Conservation (phyloP, 2,888 invertebrate genomes). For the Yponomeuta sedellus region DNA sequence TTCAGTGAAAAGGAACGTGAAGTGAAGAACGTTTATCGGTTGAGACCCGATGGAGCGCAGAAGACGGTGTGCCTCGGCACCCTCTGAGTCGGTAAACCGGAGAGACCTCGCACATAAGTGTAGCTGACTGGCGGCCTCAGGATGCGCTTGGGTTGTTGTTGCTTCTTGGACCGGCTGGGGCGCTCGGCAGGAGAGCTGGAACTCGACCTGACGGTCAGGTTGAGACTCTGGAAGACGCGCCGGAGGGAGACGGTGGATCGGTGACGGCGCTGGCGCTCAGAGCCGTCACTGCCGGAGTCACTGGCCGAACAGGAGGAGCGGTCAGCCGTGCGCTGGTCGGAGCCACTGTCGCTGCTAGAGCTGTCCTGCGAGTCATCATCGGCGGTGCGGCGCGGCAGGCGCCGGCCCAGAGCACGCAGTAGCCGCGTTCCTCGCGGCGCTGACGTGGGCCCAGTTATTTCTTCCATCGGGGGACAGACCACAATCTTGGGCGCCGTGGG, state of each 20-base stretch:
- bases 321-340: constrained; percentile 53
- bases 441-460: constrained; percentile 74
- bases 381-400: constrained; percentile 73
- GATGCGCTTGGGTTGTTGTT: constrained; percentile 83
- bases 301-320: constrained; percentile 76
- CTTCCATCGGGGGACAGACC: constrained; percentile 68
- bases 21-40: constrained; percentile 48
- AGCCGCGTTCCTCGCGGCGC: constrained; percentile 78
- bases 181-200: constrained; percentile 76
- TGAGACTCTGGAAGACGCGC: constrained; percentile 83
- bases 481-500: constrained; percentile 64
- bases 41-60: constrained; percentile 50
- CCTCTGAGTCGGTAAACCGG: constrained; percentile 88
- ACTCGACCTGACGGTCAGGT: constrained; percentile 78
- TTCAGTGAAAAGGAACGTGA: constrained; percentile 29
- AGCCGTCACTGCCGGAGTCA: constrained; percentile 80
- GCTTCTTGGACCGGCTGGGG: constrained; percentile 71
- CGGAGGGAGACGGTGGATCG: constrained; percentile 81
- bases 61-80: constrained; percentile 78
- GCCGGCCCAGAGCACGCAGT: constrained; percentile 80
- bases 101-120: constrained; percentile 87
- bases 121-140: constrained; percentile 86
- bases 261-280: constrained; percentile 63
- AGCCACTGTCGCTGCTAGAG: constrained; percentile 65
- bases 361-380: constrained; percentile 61